phyloP scores from a whole-genome alignment of 2,888 invertebrate genomes.

The Halocaridina rubra region DNA sequence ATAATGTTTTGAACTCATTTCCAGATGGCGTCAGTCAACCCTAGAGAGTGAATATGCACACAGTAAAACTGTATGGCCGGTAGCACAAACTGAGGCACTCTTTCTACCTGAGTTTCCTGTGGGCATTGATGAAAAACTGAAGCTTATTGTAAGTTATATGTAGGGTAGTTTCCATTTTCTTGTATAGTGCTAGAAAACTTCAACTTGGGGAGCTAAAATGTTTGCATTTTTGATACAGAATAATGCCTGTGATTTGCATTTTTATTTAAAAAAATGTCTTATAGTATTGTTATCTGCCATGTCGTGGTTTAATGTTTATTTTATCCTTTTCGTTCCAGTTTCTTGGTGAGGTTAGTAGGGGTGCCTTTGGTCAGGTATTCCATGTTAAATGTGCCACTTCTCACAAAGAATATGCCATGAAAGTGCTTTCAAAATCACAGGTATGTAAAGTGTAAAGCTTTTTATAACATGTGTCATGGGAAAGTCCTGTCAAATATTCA shows the following conservation, averaged over 20 bases:
- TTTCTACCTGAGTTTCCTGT: constrained; percentile 91
- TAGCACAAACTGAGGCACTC: constrained; percentile 82
- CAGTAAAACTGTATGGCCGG: constrained; percentile 84
- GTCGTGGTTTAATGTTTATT: constrained; percentile 66
- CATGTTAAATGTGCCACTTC: constrained; percentile 79
- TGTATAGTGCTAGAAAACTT: no score
- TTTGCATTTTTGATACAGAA: no score
- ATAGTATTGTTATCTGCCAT: background rate
- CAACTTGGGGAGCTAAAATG: no score
- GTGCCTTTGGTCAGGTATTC: constrained; percentile 91
- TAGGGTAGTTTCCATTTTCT: no score
- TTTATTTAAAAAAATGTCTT: no score
- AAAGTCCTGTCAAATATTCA: no score
- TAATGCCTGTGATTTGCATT: no score
- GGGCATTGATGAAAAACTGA: constrained; percentile 67
- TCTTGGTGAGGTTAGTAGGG: constrained; percentile 82
- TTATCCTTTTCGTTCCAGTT: constrained; percentile 71
- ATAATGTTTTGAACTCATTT: constrained; percentile 63
- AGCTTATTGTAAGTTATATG: constrained; percentile 62
- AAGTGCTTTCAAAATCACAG: constrained; percentile 84
- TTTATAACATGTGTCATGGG: no score
- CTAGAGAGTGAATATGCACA: constrained; percentile 73
- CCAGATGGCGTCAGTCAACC: constrained; percentile 77
- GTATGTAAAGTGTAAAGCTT: no score
- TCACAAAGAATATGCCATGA: constrained; percentile 82